Evolutionary conservation across 2,113 vertebrate genomes (phyloP), one percentile per base, ranked within the genome.

Genomic region (Calypte anna): DNA sequence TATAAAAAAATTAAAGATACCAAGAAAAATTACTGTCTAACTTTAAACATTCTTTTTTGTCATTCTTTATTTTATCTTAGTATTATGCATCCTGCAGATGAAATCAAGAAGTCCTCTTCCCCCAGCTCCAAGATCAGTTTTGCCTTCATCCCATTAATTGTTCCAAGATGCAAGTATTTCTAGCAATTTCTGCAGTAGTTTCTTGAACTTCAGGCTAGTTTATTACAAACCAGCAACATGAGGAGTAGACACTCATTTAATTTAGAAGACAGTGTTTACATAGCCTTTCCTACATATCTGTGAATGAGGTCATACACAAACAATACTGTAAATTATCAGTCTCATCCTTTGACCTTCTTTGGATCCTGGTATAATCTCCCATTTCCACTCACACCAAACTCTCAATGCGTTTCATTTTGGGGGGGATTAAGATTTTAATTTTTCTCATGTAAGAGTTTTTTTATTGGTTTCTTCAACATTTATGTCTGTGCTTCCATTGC

Each of bases 271-370:
- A n/a, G 12, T 38, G n/a, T 85, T 93, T 82, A 57, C 66, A 28
- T 0, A 78, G 38, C 14, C 30, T 79, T 91, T 77, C 23, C 72
- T 58, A 38, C 55, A 3, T 40, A 75, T 44, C 61, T 79, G 31
- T 27, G 24, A 66, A 38, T 23, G 24, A 86, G 53, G 11, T 28
- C 62, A 16, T 74, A 91, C 82, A 80, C 72, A 96, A 73, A 89
- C 64, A n/a, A 70, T 55, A 68, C 94, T 96, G 84, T 96, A 91
- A 95, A 96, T 93, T 82, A n/a, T 90, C 93, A 93, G 82, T 88
- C 38, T 93, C 88, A 64, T 96, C 69, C 94, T 96, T 97, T 92
- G 73, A 94, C 93, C 86, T 86, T 88, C 94, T 96, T 77, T 93
- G 86, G 86, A 94, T 73, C 83, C 87, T 58, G 82, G 28, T 90